Conservation (phyloP, 2,113 vertebrate genomes). For the Xiphorhynchus elegans region DNA sequence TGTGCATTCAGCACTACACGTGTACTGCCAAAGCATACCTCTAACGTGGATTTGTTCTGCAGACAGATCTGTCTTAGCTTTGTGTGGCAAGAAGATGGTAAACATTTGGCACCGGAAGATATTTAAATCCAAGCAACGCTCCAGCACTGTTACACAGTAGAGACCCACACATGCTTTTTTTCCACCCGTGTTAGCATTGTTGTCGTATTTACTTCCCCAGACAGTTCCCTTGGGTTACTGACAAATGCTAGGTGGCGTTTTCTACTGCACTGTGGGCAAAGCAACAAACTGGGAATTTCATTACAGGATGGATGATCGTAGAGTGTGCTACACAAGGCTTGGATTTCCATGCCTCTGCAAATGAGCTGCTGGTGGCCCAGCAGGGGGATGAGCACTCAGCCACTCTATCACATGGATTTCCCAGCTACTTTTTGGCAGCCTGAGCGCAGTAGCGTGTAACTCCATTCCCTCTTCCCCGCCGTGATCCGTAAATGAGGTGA, state of each 20-base stretch:
- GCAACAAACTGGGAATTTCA: neutral
- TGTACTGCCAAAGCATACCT: neutral
- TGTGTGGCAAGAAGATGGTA: neutral
- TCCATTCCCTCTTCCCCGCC: neutral
- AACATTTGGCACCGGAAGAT: neutral
- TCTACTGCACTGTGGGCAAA: neutral
- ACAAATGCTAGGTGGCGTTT: neutral
- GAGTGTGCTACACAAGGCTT: neutral
- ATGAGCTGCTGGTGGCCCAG: neutral
- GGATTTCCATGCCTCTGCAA: neutral
- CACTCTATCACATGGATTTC: neutral
- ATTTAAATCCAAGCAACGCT: neutral
- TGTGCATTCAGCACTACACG: fast-evolving
- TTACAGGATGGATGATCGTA: neutral
- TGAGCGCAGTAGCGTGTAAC: neutral
- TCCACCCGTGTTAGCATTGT: neutral
- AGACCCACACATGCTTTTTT: neutral
- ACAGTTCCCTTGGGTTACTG: neutral
- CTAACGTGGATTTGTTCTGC: neutral
- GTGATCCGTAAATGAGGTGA: neutral
- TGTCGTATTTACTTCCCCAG: neutral
- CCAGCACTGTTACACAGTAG: neutral
- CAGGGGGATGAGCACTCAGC: neutral
- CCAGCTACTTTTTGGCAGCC: neutral
- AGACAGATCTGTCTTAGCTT: neutral